Base-by-base conservation (phyloP, 2,888 invertebrate genomes). In the Calliphora vomitoria region DNA sequence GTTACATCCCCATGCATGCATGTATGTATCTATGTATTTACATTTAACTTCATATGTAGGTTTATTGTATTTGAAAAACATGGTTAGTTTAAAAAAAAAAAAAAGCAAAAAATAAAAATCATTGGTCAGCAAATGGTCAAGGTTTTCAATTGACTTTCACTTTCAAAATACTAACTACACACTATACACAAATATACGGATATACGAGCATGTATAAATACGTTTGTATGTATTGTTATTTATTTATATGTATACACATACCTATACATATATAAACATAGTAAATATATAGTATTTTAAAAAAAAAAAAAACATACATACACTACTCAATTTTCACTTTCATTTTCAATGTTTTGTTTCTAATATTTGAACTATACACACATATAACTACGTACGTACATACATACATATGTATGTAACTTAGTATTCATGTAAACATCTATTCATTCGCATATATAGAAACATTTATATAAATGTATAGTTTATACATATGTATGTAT, bases 71-170 rank as follows among this genome's bases (percentile, higher is more conserved):
- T 79, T 82, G 74, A 78, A 85, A 79, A 87, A 69, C 78, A 71
- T 83, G 86, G 75, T 82, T 71, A 76, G 75, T 64, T 75, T 18
- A 20, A 50, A 58, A 69, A 69, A 44, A 76, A 18, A 75, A 41
- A 41, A 47, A 44, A 50, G 13, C 50, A 38, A 38, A 11, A 18
- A 31, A 35, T 71, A 66, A 76, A 79, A 88, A 82, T 82, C 88
- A 87, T 88, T 88, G 88, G 89, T 87, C 86, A 88, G 87, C 87
- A 87, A 91, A 90, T 93, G 93, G 93, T 93, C 93, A 93, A 93
- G 93, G 93, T 93, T 93, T 90, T 84, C 90, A 90, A 91, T 91
- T 92, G 92, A 92, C 92, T 92, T 92, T 92, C 92, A 92, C 92
- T 92, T 92, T 92, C 91, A 89, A 84, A 80, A 85, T 85, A 71